Evolutionary conservation across 92 coral and sea anemone species (phyloP).

Genomic region (Parazoanthus darwini): DNA sequence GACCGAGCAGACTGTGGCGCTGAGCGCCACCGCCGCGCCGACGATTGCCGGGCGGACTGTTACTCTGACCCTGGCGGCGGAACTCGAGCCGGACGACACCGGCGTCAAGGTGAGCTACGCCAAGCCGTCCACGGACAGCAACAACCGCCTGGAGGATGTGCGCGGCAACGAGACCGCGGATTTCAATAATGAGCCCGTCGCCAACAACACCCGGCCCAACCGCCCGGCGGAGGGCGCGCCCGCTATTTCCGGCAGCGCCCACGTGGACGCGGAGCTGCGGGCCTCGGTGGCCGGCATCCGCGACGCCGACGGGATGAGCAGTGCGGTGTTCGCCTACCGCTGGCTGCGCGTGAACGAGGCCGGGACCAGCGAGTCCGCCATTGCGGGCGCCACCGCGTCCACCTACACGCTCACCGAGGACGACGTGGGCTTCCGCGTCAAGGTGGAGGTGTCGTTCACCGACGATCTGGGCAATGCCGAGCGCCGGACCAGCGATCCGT

Average conservation of each 20-base stretch:
- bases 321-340: conserved; percentile 17
- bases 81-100: conserved; percentile 17
- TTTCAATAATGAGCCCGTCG: conserved; percentile 14
- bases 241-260: conserved; percentile 17
- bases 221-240: conserved; percentile 20
- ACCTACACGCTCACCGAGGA: conserved; percentile 13
- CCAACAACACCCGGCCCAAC: conserved; percentile 17
- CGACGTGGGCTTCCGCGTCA: conserved; percentile 9
- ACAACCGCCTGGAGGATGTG: conserved; percentile 3
- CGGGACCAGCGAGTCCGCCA: conserved; percentile 18
- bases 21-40: conserved; percentile 13
- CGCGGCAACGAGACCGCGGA: conserved; percentile 18
- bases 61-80: conserved; percentile 14
- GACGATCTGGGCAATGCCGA: conserved; percentile 13
- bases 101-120: conserved; percentile 17
- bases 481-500: conserved; percentile 15
- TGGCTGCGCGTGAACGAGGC: conserved; percentile 17
- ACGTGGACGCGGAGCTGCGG: conserved; percentile 18
- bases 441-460: conserved; percentile 5
- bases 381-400: conserved; percentile 18
- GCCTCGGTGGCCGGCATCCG: conserved; percentile 18
- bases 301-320: conserved; percentile 17
- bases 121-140: conserved; percentile 14
- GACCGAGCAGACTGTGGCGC: conserved; percentile 8
- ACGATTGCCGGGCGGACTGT: conserved; percentile 7